These are phyloP conservation scores for Brassicogethes aeneus DNA, from an alignment of 2,888 invertebrate species.

Conservation along the genomic window DNA sequence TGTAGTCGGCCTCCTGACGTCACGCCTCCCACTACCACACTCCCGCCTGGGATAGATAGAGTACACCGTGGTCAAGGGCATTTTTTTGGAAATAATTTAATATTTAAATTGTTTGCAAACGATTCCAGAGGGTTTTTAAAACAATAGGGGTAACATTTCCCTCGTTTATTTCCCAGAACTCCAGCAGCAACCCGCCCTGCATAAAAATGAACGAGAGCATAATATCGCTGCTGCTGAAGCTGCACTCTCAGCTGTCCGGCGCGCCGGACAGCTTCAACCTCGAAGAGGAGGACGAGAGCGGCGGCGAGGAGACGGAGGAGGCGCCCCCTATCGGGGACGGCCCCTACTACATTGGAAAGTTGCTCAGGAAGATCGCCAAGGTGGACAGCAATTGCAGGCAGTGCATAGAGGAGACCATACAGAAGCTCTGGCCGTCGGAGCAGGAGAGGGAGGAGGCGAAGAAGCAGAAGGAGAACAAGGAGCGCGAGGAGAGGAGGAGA, in stretches of 20 bases:
- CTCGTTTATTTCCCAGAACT: not conserved
- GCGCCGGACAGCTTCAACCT: constrained; percentile 64
- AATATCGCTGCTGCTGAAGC: constrained; percentile 79
- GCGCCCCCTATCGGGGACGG: constrained; percentile 66
- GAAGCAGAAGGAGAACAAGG: constrained; percentile 55
- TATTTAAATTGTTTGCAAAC: too few relatives aligned
- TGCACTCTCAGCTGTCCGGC: constrained; percentile 84
- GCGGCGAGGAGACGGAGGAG: constrained; percentile 12
- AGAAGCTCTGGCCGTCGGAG: constrained; percentile 72
- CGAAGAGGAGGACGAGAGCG: constrained; percentile 29
- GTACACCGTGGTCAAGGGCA: too few relatives aligned
- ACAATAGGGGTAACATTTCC: too few relatives aligned
- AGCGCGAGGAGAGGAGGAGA: constrained; percentile 74
- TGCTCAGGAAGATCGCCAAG: constrained; percentile 66
- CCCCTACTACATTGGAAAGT: constrained; percentile 72
- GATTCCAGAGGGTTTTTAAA: too few relatives aligned
- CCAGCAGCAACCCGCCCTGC: constrained; percentile 29
- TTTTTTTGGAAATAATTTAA: not conserved
- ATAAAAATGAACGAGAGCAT: constrained; percentile 72
- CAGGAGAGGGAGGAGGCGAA: constrained; percentile 72
- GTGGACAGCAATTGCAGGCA: constrained; percentile 63
- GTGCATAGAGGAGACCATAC: constrained; percentile 61
- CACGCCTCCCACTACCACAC: too few relatives aligned
- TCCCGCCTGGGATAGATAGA: too few relatives aligned
- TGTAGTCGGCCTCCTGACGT: too few relatives aligned